Conservation (phyloP, 2,113 vertebrate genomes). For the Cardinalis cardinalis region DNA sequence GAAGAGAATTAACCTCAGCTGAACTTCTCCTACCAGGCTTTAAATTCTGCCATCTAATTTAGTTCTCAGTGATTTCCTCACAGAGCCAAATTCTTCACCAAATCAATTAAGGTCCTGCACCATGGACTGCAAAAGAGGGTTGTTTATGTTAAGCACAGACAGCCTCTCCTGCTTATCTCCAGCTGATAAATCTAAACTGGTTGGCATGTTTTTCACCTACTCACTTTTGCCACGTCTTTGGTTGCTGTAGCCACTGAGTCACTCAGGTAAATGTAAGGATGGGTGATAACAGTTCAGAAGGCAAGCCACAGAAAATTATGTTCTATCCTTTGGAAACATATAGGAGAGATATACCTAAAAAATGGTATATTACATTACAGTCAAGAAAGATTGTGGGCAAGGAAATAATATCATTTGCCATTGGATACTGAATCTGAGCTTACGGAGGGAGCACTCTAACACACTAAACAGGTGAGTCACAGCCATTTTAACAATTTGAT, state of each 20-base stretch:
- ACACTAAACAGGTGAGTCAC: neutral
- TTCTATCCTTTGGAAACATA: neutral
- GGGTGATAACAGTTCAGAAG: neutral
- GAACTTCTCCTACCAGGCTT: neutral
- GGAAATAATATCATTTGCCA: neutral
- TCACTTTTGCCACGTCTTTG: neutral
- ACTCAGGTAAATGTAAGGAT: neutral
- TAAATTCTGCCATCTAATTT: neutral
- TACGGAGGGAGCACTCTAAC: neutral
- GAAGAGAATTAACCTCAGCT: conserved; percentile 13
- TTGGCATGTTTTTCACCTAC: neutral
- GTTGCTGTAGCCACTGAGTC: neutral
- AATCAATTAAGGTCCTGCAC: neutral
- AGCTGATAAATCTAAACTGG: neutral
- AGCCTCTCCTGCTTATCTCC: neutral
- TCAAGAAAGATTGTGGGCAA: neutral
- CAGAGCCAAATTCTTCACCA: neutral
- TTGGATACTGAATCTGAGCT: neutral
- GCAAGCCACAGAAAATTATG: neutral
- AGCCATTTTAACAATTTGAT: neutral
- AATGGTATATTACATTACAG: neutral
- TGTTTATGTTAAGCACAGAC: neutral
- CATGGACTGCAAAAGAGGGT: neutral
- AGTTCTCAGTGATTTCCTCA: neutral
- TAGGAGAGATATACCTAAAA: neutral